Percentiles rank a stretch among this genome's conserved stretches.
Conservation (phyloP, 2,113 vertebrate species). For the Oncorhynchus tshawytscha region DNA sequence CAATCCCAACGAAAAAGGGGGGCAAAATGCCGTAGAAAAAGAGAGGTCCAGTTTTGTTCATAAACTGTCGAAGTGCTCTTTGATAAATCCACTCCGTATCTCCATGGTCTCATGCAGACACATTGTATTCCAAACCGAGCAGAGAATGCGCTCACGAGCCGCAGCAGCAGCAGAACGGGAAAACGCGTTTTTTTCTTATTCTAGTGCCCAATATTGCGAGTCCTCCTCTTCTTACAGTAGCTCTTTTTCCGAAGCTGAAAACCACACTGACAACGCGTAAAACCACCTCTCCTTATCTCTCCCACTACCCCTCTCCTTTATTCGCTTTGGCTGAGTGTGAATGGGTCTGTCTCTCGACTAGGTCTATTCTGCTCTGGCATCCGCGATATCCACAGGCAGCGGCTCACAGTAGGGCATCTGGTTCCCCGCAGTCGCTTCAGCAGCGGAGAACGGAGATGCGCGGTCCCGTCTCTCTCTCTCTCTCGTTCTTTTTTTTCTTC, state of each 20-base stretch:
- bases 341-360: slow-evolving; percentile 28
- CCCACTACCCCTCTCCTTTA: slow-evolving; percentile 7
- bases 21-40: slow-evolving; percentile 12
- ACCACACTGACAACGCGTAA: neutral
- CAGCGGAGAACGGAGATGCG: slow-evolving; percentile 66
- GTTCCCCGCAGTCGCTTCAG: slow-evolving; percentile 74
- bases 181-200: slow-evolving; percentile 31
- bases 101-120: slow-evolving; percentile 62
- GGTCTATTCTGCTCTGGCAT: slow-evolving; percentile 57
- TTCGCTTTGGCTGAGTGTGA: slow-evolving; percentile 25
- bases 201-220: slow-evolving; percentile 61
- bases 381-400: slow-evolving; percentile 58
- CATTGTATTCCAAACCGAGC: slow-evolving; percentile 66
- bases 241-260: slow-evolving; percentile 45
- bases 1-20: slow-evolving; percentile 10
- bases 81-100: slow-evolving; percentile 74
- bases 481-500: slow-evolving; percentile 1
- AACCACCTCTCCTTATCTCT: slow-evolving; percentile 10
- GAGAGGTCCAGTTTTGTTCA: slow-evolving; percentile 63
- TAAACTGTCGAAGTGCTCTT: slow-evolving; percentile 38
- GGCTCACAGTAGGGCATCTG: slow-evolving; percentile 73
- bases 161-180: slow-evolving; percentile 42
- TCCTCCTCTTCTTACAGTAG: slow-evolving; percentile 33
- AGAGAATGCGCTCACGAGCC: slow-evolving; percentile 52
- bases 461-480: slow-evolving; percentile 45